Base-by-base conservation (phyloP, 2,797 vertebrate genomes). In the Poeciliopsis gracilis region DNA sequence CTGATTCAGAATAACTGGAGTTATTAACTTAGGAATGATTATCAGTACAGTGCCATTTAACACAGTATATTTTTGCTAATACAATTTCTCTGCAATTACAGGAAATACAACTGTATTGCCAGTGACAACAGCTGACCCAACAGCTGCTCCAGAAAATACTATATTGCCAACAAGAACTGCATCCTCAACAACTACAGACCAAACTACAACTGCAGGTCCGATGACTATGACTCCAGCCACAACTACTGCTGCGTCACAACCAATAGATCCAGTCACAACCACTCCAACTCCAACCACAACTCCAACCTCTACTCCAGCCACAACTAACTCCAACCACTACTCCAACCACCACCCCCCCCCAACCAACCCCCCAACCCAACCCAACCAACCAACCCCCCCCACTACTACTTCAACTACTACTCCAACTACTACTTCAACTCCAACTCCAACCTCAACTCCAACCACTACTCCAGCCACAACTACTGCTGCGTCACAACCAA, bases 301-400 rank as follows among this genome's bases (percentile, higher is more conserved):
- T 16, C 0, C 2, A 61, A 20, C 55, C 0, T 81, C 33, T 36
- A 36, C 33, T 33, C 1, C 30, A 33, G 2, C 30, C 30, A 33
- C 33, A 36, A 36, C 7, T 6, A 1, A 38, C 38, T 41, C 41
- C 8, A 41, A 41, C 41, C 1, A 76, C 67, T 0, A 59, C 77
- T 33, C 66, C 8, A 38, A 38, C 38, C 0, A 38, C 59, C 2
- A 2, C 0, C 13, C 0, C 2, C n/a, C n/a, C n/a, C n/a, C n/a
- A n/a, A 33, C 33, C 33, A 33, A 33, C 33, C n/a, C n/a, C n/a
- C n/a, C n/a, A n/a, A n/a, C n/a, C n/a, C n/a, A n/a, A n/a, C n/a
- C n/a, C 53, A 57, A 57, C 55, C 4, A 10, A n/a, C n/a, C 55
- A 12, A n/a, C 55, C 1, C 25, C 55, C 0, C 28, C 55, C 1